These are phyloP conservation scores for Desoria tigrina DNA, from an alignment of 2,888 invertebrate species.

Conservation along the genomic window DNA sequence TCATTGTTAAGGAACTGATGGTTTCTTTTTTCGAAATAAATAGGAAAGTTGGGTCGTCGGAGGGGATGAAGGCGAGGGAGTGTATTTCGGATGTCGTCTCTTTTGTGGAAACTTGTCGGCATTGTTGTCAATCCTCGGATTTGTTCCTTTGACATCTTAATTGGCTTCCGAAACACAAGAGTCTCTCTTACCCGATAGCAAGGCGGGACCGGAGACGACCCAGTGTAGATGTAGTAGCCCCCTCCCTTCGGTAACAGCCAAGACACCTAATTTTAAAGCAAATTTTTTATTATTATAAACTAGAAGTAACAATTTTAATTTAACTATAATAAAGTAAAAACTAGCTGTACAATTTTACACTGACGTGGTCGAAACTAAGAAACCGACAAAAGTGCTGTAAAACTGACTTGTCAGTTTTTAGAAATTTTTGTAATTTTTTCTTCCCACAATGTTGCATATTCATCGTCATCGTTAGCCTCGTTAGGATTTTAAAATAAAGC, in stretches of 20 bases:
- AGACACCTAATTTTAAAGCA: too few species aligned
- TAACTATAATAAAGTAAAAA: too few species aligned
- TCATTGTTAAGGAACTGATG: slow-evolving; percentile 28
- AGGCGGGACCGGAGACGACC: slow-evolving; percentile 28
- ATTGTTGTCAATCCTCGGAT: slow-evolving; percentile 18
- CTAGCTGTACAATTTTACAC: too few species aligned
- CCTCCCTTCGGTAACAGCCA: slow-evolving; percentile 28
- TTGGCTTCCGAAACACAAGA: slow-evolving; percentile 26
- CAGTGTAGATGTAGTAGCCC: slow-evolving; percentile 23
- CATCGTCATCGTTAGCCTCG: too few species aligned
- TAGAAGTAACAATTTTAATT: too few species aligned
- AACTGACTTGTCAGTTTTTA: too few species aligned
- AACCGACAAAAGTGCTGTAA: too few species aligned
- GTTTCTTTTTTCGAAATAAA: slow-evolving; percentile 19
- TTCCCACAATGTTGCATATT: too few species aligned
- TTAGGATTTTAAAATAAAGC: too few species aligned
- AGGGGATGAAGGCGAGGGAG: background rate
- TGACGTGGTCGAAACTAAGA: too few species aligned
- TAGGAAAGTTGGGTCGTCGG: background rate
- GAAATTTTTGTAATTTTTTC: too few species aligned
- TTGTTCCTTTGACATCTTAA: slow-evolving; percentile 20
- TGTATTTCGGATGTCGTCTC: slow-evolving; percentile 11
- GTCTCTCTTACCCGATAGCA: slow-evolving; percentile 18
- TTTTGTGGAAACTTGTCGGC: background rate
- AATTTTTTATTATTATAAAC: too few species aligned